phyloP scores from a whole-genome alignment of 2,797 vertebrate species.

The Australoheros facetus region DNA sequence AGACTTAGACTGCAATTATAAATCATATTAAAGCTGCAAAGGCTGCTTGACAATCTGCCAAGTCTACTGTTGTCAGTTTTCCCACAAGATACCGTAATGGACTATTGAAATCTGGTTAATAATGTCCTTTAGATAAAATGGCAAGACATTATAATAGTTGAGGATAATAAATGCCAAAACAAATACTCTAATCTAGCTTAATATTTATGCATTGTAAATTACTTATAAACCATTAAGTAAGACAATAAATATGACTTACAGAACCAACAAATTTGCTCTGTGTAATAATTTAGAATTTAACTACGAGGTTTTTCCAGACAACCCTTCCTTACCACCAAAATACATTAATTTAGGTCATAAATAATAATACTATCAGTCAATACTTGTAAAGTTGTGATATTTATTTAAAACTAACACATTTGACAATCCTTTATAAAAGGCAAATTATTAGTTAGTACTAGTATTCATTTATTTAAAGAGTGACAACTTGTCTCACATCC shows the following conservation, averaged over 20 bases:
- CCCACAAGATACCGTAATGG: neutral
- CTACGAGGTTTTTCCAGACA: neutral
- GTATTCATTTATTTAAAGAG: too few species aligned
- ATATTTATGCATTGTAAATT: neutral
- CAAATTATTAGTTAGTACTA: too few species aligned
- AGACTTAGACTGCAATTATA: neutral
- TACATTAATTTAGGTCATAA: neutral
- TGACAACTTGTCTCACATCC: too few species aligned
- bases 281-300: neutral
- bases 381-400: neutral
- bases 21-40: neutral
- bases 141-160: neutral
- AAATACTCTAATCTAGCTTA: neutral
- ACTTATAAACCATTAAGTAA: conserved; percentile 3
- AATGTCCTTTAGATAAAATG: neutral
- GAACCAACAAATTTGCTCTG: neutral
- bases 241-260: neutral
- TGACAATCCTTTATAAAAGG: neutral
- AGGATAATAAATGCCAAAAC: neutral
- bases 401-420: neutral
- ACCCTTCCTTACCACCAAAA: neutral
- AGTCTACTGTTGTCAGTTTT: neutral
- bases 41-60: neutral
- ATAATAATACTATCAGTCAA: neutral
- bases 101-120: neutral